phyloP scores from a whole-genome alignment of 2,797 vertebrate species.

The Malurus splendens region DNA sequence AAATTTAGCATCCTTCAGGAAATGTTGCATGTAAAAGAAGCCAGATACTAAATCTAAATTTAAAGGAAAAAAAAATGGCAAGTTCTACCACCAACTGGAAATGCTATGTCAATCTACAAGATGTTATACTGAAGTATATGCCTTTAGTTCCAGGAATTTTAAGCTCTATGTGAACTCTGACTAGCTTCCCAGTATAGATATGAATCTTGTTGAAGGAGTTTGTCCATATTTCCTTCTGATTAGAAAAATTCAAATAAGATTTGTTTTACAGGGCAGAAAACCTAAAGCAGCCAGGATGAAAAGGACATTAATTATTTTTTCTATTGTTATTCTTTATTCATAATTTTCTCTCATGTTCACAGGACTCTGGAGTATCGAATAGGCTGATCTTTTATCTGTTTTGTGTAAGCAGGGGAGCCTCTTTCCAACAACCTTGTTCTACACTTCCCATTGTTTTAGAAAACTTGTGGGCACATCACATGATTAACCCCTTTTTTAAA shows the following conservation, averaged over 20 bases:
- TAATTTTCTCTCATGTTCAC: background rate
- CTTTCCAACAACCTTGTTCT: background rate
- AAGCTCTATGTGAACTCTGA: slow-evolving; percentile 18
- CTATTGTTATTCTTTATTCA: background rate
- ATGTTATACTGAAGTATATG: background rate
- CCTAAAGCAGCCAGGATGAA: background rate
- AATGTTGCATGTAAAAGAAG: slow-evolving; percentile 25
- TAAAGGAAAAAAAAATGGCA: background rate
- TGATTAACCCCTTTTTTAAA: background rate
- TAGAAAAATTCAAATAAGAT: background rate
- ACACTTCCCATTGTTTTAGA: background rate
- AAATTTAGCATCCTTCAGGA: slow-evolving; percentile 40
- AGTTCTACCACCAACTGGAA: slow-evolving; percentile 15
- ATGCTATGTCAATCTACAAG: background rate
- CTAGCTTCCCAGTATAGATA: slow-evolving; percentile 8
- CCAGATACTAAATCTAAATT: slow-evolving; percentile 20
- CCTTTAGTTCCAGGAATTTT: slow-evolving; percentile 23
- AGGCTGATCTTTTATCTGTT: background rate
- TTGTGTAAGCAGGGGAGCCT: background rate
- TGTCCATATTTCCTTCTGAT: slow-evolving; percentile 22
- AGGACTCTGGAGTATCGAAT: background rate
- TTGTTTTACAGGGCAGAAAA: background rate
- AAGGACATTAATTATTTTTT: background rate
- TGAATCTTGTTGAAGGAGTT: slow-evolving; percentile 14
- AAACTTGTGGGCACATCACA: background rate